phyloP scores from a whole-genome alignment of 2,797 vertebrate genomes.

The Acrossocheilus fasciatus region DNA sequence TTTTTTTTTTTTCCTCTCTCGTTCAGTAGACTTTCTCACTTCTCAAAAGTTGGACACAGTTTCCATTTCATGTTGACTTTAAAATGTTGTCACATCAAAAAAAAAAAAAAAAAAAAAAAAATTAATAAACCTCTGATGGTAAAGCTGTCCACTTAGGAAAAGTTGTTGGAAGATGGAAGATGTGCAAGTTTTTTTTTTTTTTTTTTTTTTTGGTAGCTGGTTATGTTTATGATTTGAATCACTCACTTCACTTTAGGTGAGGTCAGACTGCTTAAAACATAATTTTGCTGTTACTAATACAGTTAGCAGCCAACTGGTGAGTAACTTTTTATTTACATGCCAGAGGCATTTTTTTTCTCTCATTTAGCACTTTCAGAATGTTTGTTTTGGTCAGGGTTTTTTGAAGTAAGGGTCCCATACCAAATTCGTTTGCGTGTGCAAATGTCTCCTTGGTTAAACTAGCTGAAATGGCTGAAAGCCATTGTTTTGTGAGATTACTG shows the following conservation, averaged over 20 bases:
- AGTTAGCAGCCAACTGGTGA: background rate
- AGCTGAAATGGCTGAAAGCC: background rate
- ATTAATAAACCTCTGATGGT: background rate
- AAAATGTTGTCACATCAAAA: too few species aligned
- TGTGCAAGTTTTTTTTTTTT: background rate
- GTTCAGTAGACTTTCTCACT: background rate
- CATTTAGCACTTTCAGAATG: background rate
- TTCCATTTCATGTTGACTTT: background rate
- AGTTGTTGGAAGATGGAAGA: background rate
- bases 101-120: background rate
- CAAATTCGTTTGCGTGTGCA: background rate
- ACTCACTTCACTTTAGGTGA: background rate
- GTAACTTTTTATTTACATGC: background rate
- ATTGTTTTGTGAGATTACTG: background rate
- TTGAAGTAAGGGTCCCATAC: background rate
- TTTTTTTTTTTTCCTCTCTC: background rate
- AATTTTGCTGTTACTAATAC: too few species aligned
- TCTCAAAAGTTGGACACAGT: background rate
- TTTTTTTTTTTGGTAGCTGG: background rate
- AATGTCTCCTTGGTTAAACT: background rate
- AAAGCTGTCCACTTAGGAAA: background rate
- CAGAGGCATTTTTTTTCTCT: background rate
- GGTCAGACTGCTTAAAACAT: background rate
- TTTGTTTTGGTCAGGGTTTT: conserved; percentile 14
- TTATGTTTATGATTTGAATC: background rate